Base-by-base conservation (phyloP, 2,797 vertebrate species). In the Gephyroberyx darwinii region DNA sequence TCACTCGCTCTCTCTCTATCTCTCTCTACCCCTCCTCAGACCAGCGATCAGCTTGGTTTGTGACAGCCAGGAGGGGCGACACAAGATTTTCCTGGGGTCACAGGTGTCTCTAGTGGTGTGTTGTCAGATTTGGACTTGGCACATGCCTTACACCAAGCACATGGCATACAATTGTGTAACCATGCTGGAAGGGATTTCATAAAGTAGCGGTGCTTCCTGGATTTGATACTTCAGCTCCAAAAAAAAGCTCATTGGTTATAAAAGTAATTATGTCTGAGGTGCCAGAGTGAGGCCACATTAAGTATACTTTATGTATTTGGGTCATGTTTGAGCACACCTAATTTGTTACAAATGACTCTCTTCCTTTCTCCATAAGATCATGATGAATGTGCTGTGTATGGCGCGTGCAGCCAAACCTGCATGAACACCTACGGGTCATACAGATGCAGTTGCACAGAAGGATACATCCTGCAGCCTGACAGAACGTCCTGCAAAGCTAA, bases 321-420 rank as follows among this genome's bases (percentile, higher is more conserved):
- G 92, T 94, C 93, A 93, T 90, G 89, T 93, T 91, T 92, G 91
- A 93, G 89, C 88, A 93, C 87, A 92, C 81, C 88, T 92, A 92
- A 91, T 91, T 90, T 58, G 78, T 93, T 92, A 91, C 73, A 90
- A 93, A 88, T 91, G 75, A 80, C 87, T 84, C 78, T 86, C 52
- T 91, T 85, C 47, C 73, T 65, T 81, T 87, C 81, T 93, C 91
- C 85, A 74, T 88, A 88, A 99, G 98, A 99, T 93, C 89, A 95
- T 92, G 95, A 99, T 94, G 98, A 99, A 92, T 99, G 98, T 64
- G 84, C 93, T 74, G 79, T 68, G 7, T 99, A 99, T 33, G 98
- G 97, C 41, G 91, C 92, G 33, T 99, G 98, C 68, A 98, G 97
- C 92, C 98, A 99, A 92, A 95, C 84, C 75, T 99, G 98, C 88